phyloP scores from a whole-genome alignment of 2,113 vertebrate species.

The Hypanus sabinus region DNA sequence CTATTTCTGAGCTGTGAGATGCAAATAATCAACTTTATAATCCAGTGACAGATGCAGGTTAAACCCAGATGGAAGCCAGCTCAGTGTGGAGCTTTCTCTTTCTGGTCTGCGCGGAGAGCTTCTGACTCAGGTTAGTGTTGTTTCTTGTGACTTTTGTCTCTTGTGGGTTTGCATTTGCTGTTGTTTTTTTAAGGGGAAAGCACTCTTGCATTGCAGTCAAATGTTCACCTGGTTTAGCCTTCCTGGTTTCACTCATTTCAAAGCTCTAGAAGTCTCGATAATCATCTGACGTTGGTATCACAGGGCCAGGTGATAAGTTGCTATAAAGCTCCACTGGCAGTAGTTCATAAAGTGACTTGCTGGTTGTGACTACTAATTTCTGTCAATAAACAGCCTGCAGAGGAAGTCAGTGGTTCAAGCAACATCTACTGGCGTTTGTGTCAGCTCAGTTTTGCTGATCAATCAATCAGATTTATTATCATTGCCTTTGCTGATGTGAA shows the following conservation, averaged over 20 bases:
- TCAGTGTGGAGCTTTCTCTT: constrained; percentile 42
- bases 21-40: constrained; percentile 19
- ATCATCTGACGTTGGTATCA: background rate
- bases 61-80: constrained; percentile 40
- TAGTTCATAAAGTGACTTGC: background rate
- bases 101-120: constrained; percentile 49
- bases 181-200: background rate
- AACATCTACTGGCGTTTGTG: no score
- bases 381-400: no score
- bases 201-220: no score
- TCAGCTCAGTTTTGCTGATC: no score
- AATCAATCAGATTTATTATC: no score
- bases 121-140: constrained; percentile 60
- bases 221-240: background rate
- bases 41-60: constrained; percentile 51
- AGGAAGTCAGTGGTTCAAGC: no score
- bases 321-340: background rate
- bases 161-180: no score
- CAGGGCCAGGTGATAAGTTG: background rate
- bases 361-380: background rate
- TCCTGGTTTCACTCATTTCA: background rate
- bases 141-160: background rate
- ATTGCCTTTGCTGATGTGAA: no score
- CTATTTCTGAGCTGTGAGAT: background rate
- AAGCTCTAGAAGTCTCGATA: background rate